Percentiles rank a stretch among this genome's conserved stretches.
Evolutionary conservation across 2,797 vertebrate genomes (phyloP).

Genomic region (Pyrocephalus nanus): DNA sequence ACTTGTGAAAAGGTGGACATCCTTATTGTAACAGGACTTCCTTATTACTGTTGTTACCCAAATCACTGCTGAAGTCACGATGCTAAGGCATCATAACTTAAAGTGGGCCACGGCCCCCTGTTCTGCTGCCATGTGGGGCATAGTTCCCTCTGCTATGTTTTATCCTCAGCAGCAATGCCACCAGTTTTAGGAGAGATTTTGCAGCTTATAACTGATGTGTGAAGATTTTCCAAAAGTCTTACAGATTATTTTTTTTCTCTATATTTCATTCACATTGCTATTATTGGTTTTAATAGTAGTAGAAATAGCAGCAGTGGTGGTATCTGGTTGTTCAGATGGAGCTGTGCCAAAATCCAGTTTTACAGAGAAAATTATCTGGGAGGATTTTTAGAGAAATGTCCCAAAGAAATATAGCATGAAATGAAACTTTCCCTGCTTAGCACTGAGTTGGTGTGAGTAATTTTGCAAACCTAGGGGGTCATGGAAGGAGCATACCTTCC

Average conservation of each 20-base stretch:
- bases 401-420: background rate
- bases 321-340: background rate
- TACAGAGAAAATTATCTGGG: background rate
- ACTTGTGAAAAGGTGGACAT: background rate
- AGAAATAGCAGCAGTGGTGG: background rate
- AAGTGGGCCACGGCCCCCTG: accelerated
- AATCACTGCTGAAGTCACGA: background rate
- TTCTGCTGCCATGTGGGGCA: background rate
- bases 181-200: background rate
- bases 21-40: background rate
- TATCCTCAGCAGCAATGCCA: background rate
- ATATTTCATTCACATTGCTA: background rate
- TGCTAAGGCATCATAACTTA: background rate
- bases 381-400: background rate
- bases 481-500: background rate
- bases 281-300: background rate
- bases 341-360: background rate
- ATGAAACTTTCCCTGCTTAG: background rate
- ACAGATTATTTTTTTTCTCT: background rate
- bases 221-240: background rate
- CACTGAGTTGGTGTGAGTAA: background rate
- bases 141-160: background rate
- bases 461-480: background rate
- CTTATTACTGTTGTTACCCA: background rate
- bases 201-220: background rate